phyloP scores from a whole-genome alignment of 2,888 invertebrate species.

The Sarcophaga carnaria region DNA sequence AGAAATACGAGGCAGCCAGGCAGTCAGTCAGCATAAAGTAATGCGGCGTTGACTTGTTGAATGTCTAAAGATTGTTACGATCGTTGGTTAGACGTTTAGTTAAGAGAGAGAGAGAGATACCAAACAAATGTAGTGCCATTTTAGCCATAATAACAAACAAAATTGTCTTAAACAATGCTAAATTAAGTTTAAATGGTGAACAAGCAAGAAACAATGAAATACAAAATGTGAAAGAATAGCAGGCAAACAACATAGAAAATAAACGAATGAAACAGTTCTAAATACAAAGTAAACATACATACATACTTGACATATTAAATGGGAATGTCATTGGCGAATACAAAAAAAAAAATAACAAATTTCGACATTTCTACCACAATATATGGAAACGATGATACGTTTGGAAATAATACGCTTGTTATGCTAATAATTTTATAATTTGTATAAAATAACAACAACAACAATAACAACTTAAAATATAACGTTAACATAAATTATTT shows the following conservation, averaged over 20 bases:
- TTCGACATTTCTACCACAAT: too few relatives aligned
- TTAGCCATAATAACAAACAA: not conserved
- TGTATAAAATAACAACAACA: conserved; percentile 7
- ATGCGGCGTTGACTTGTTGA: conserved; percentile 6
- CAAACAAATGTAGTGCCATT: conserved; percentile 47
- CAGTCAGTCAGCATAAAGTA: not conserved
- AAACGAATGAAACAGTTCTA: too few relatives aligned
- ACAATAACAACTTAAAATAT: conserved; percentile 12
- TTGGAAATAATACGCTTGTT: conserved; percentile 52
- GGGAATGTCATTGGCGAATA: too few relatives aligned
- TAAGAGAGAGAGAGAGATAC: not conserved
- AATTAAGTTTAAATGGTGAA: conserved; percentile 26
- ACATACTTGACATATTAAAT: too few relatives aligned
- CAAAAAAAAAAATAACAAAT: too few relatives aligned
- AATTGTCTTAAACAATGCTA: conserved; percentile 39
- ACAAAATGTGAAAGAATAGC: not conserved
- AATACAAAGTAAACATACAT: too few relatives aligned
- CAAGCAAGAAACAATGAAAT: not conserved
- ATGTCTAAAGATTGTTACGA: not conserved
- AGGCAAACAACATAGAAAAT: not conserved
- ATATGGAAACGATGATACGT: not conserved
- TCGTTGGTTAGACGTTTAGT: not conserved
- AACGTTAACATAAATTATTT: conserved; percentile 62
- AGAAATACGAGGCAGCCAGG: not conserved
- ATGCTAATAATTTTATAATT: conserved; percentile 65